These are phyloP conservation scores for Crotalus viridis DNA, from an alignment of 2,113 vertebrate species.

Conservation along the genomic window DNA sequence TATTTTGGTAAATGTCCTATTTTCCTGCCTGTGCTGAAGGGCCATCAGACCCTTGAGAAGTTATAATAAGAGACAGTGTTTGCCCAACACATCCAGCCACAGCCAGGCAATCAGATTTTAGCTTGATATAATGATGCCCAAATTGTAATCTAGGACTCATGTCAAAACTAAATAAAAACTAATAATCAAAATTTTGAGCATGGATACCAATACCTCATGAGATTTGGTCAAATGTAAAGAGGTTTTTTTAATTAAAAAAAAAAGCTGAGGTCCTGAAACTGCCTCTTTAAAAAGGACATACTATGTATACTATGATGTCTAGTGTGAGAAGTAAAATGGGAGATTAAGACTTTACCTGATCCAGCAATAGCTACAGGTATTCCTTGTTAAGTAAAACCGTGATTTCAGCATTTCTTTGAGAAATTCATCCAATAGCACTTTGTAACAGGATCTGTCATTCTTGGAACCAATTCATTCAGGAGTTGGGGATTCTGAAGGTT, in stretches of 20 bases:
- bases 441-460: not conserved
- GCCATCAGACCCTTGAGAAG: not conserved
- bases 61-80: not conserved
- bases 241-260: not conserved
- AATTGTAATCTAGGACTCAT: not conserved
- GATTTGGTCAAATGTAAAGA: not conserved
- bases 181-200: not conserved
- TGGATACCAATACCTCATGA: not conserved
- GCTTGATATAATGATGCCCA: not conserved
- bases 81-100: not conserved
- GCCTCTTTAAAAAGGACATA: not conserved
- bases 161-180: not conserved
- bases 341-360: not conserved
- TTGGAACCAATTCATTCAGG: not conserved
- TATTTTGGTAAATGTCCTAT: not conserved
- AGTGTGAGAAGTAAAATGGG: not conserved
- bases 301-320: not conserved
- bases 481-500: not conserved
- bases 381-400: not conserved
- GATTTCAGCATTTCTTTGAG: not conserved
- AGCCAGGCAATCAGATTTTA: not conserved
- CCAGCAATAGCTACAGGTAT: not conserved
- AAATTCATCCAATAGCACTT: not conserved
- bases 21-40: not conserved
- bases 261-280: not conserved